Evolutionary conservation across 2,113 vertebrate species (phyloP), one percentile per base, ranked within the genome.

Genomic region (Rhinichthys klamathensis): DNA sequence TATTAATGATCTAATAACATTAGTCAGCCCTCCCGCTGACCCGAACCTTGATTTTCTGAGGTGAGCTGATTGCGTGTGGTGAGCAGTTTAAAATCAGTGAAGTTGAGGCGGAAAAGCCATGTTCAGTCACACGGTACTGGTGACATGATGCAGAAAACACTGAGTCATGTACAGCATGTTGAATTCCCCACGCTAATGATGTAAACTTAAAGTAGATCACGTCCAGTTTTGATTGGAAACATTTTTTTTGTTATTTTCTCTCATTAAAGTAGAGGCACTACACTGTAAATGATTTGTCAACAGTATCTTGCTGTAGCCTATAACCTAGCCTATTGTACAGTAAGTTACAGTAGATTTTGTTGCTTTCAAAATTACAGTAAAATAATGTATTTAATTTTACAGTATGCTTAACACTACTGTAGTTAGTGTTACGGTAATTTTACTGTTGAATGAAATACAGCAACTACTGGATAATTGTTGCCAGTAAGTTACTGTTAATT

Each of bases 1-100:
- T 83, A 83, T 88, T 83, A 82, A 85, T 79, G 46, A 65, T 83
- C 38, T 30, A 54, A 82, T 49, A 69, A 85, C 80, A 74, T 85
- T 67, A 88, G 85, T 61, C 25, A 11, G 21, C 46, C 85, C 56
- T 38, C 79, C 85, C 11, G 58, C 85, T 82, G 85, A 76, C 58
- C 70, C 30, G 3, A 67, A 49, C 32, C 60, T 41, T 63, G 60
- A 63, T 41, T 76, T 79, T 82, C 70, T 65, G 41, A 61, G 58
- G 30, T 25, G 85, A 63, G 41, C 70, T 82, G 85, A 86, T 75
- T 75, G 85, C 78, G 25, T 30, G 44, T 10, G 44, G 60, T 10
- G 41, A 51, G 41, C 25, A 38, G 49, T 46, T 79, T 76, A 27
- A 65, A 83, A 85, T 73, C 54, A 63, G 65, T 23, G 21, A 60